Evolutionary conservation across 1,140 invertebrate genomes (phyloP), one percentile per base, ranked within the genome.

Genomic region (Acromyrmex charruanus): DNA sequence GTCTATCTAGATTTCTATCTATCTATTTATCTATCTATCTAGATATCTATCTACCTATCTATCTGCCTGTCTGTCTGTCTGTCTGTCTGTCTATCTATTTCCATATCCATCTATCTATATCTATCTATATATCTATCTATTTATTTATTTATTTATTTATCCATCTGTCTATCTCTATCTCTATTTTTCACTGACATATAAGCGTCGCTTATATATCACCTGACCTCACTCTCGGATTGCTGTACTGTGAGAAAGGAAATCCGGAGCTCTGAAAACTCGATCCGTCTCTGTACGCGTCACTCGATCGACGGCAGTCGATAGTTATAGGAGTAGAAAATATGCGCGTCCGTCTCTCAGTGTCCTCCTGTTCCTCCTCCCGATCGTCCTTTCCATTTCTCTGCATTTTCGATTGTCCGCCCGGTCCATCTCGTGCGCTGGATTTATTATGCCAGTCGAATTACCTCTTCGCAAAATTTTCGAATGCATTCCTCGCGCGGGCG

Each of bases 181-280:
- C 49, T 65, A 6, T 71, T 55, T 87, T 59, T 39, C 51, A 28
- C 25, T 25, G 18, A 18, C 77, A 21, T 77, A 82, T 59, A 74
- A 53, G 81, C 71, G 28, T 28, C 59, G 72, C 74, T 69, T 69
- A 69, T 65, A 85, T 68, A 79, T 77, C 49, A 79, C 59, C 63
- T 79, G 82, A 85, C 51, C 59, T 85, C 82, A 55, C 61, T 63
- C 53, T 74, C 69, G 39, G 71, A 75, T 58, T 63, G 44, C 85
- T 74, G 74, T 93, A 93, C 91, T 81, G 77, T 86, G 86, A 88
- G 91, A 93, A 93, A 91, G 89, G 85, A 74, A 88, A 89, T 87
- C 88, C 69, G 77, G 68, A 71, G 77, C 88, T 85, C 85, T 87
- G 92, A 85, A 88, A 92, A 93, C 88, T 87, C 86, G 92, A 92